phyloP scores from a whole-genome alignment of 2,888 invertebrate species.

The Melanostoma mellinum region DNA sequence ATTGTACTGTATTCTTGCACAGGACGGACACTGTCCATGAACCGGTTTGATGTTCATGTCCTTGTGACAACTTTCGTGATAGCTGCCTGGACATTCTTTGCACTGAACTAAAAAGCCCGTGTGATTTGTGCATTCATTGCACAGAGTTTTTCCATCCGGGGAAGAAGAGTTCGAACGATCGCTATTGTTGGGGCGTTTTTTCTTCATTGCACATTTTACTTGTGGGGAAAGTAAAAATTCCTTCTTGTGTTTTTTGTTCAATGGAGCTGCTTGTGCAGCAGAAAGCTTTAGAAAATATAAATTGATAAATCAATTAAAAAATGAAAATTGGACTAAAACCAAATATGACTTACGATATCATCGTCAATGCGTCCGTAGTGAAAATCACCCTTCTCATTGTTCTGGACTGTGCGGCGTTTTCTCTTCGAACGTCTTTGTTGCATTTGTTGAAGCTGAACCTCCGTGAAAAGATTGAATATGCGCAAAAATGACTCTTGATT shows the following conservation, averaged over 20 bases:
- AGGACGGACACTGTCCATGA: conserved; percentile 58
- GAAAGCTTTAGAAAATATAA: conserved; percentile 38
- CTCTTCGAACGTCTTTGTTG: conserved; percentile 80
- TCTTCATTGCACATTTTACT: conserved; percentile 77
- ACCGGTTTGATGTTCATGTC: conserved; percentile 58
- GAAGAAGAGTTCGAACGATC: conserved; percentile 76
- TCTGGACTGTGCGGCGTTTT: conserved; percentile 80
- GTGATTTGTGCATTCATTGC: conserved; percentile 78
- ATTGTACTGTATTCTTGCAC: conserved; percentile 51
- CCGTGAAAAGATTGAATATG: conserved; percentile 79
- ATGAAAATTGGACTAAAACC: neutral
- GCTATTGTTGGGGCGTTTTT: conserved; percentile 74
- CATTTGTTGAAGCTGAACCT: conserved; percentile 77
- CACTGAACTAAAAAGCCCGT: conserved; percentile 75
- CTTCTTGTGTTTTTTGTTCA: conserved; percentile 77
- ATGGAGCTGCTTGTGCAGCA: conserved; percentile 8
- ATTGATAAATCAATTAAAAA: conserved; percentile 3
- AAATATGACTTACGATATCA: conserved; percentile 72
- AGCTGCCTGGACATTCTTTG: conserved; percentile 75
- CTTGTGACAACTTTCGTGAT: conserved; percentile 76
- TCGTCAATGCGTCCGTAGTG: conserved; percentile 80
- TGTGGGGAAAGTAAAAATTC: conserved; percentile 79
- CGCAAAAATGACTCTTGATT: conserved; percentile 79
- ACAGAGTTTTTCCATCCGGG: conserved; percentile 76
- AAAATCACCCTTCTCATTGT: conserved; percentile 79